A percentile compares a stretch with the other conserved stretches of the same genome.
Evolutionary conservation across 2,797 vertebrate species (phyloP).

Genomic region (Acanthornis magna): DNA sequence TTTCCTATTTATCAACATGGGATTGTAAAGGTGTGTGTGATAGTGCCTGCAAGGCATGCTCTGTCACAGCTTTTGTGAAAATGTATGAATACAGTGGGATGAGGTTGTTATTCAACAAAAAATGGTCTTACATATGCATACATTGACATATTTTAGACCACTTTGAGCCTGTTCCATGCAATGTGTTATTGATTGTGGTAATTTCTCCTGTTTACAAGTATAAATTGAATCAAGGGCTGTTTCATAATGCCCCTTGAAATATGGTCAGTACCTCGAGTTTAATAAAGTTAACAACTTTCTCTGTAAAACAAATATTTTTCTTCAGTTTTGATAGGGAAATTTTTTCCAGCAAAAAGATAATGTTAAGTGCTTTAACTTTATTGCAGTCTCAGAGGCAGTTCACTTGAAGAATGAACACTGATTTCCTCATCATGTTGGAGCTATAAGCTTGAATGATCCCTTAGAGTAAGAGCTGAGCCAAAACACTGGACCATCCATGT

Average conservation of each 20-base stretch:
- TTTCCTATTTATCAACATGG: background rate
- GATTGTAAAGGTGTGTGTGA: background rate
- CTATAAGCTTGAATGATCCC: constrained; percentile 18
- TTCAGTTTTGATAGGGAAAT: background rate
- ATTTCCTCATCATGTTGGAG: background rate
- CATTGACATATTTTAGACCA: background rate
- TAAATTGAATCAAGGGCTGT: constrained; percentile 9
- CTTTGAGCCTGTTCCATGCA: background rate
- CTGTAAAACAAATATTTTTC: background rate
- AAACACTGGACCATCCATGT: background rate
- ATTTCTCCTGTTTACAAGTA: constrained; percentile 7
- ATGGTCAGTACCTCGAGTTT: constrained; percentile 6
- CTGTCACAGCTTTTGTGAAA: background rate
- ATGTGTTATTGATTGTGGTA: background rate
- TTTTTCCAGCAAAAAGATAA: background rate
- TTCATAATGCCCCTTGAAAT: constrained; percentile 3
- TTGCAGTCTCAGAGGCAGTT: background rate
- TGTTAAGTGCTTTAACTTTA: constrained; percentile 15
- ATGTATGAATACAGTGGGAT: background rate
- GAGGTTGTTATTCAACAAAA: background rate
- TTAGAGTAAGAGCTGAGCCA: constrained; percentile 26
- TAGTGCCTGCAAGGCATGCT: background rate
- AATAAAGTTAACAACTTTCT: constrained; percentile 47
- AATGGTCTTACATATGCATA: background rate
- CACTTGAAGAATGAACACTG: constrained; percentile 27